Evolutionary conservation across 2,797 vertebrate species (phyloP).

Genomic region (Gallirallus australis): DNA sequence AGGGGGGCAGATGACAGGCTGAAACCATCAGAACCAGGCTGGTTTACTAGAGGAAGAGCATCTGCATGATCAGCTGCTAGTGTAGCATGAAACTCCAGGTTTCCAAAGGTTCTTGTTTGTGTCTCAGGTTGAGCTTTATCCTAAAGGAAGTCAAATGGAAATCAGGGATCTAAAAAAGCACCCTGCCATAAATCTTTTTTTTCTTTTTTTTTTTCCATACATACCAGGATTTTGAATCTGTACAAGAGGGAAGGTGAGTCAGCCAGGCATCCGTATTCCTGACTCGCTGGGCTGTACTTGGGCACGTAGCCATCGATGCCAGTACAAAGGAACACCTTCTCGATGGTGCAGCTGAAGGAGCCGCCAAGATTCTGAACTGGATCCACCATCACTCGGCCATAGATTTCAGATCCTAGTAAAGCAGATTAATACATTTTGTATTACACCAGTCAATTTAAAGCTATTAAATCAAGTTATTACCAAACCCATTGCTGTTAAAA

Average conservation of each 20-base stretch:
- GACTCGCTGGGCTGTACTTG: constrained; percentile 83
- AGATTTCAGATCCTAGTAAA: constrained; percentile 80
- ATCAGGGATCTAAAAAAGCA: neutral
- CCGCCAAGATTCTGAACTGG: constrained; percentile 86
- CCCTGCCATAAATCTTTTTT: neutral
- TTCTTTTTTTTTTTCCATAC: neutral
- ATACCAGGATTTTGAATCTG: constrained; percentile 85
- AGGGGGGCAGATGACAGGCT: constrained; percentile 82
- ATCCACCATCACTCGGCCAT: constrained; percentile 83
- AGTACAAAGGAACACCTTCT: constrained; percentile 88
- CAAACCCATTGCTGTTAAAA: neutral
- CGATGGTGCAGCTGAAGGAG: constrained; percentile 85
- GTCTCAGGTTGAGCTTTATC: constrained; percentile 89
- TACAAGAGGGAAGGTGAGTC: constrained; percentile 83
- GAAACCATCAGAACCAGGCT: constrained; percentile 84
- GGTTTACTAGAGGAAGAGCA: constrained; percentile 76
- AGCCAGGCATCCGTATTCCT: constrained; percentile 83
- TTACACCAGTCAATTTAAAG: neutral
- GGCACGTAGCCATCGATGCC: constrained; percentile 84
- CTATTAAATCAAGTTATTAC: neutral
- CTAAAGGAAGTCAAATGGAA: constrained; percentile 50
- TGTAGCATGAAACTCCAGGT: constrained; percentile 80
- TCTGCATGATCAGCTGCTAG: constrained; percentile 79
- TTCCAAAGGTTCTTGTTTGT: constrained; percentile 80
- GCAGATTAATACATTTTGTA: neutral